Evolutionary conservation across 2,797 vertebrate species (phyloP), one percentile per base, ranked within the genome.

Genomic region (Mus caroli): DNA sequence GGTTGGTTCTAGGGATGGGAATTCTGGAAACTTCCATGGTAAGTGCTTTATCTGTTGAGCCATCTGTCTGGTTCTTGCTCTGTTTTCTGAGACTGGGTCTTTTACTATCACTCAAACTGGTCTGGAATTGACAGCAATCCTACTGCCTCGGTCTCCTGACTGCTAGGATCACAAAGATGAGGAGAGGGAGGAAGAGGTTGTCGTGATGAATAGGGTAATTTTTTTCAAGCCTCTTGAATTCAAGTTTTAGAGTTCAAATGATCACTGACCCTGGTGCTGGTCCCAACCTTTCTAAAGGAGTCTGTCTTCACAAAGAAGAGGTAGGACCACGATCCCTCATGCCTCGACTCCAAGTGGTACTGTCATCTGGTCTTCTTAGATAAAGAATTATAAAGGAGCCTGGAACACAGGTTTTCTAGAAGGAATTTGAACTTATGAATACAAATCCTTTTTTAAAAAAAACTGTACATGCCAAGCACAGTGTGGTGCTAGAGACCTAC

Each of bases 201-300:
- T 17, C 9, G 1, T 26, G 80, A 83, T 28, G 69, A 94, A 80
- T 80, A 92, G 24, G 8, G 40, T 83, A 13, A 46, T 62, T 94
- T 93, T 69, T 80, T 83, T 78, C 58, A 90, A 96, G 71, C 8
- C 31, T 92, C 73, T 76, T 82, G 77, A 78, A 69, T 26, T 75
- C 37, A 87, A 87, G 67, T 40, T 43, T 88, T 79, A 75, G 54
- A 87, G 54, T 69, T 78, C 75, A 93, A 56, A 78, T 9, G 11
- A 80, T 54, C 58, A 31, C 24, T 86, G 78, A 86, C 17, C 43
- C 69, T 46, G 20, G 13, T 40, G 22, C 79, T 73, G 40, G 34
- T 67, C 85, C 26, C 31, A 31, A 26, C n/a, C 56, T 46, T 84
- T 8, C 37, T 56, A 19, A 11, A 73, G 54, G 67, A 91, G 46